Percentiles rank a stretch among this genome's conserved stretches.
These are phyloP conservation scores for Thalassaphorura encarpata DNA, from an alignment of 1,140 invertebrate species.

Conservation along the genomic window DNA sequence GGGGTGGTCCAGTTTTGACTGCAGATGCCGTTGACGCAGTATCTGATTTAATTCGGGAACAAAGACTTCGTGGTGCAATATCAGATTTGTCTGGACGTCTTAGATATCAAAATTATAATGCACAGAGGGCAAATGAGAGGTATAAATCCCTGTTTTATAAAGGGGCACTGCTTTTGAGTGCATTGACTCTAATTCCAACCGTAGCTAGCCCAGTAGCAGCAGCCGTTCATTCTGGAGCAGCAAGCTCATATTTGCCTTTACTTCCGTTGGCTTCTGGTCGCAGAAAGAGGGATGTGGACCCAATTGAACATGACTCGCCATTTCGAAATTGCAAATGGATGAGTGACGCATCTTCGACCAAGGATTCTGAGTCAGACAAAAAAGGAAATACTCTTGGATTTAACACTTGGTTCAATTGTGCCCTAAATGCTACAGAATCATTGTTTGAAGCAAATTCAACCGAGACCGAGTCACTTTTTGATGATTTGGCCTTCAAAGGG, in stretches of 20 bases:
- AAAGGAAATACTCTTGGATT: too few species aligned
- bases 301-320: neutral
- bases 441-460: neutral
- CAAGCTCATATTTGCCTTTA: slow-evolving; percentile 8
- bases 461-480: slow-evolving; percentile 3
- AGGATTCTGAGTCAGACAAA: too few species aligned
- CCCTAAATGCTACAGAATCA: neutral
- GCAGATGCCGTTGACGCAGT: slow-evolving; percentile 8
- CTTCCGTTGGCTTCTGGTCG: slow-evolving; percentile 13
- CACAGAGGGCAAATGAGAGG: slow-evolving; percentile 17
- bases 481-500: slow-evolving; percentile 8
- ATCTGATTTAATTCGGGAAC: slow-evolving; percentile 20
- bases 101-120: slow-evolving; percentile 10
- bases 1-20: neutral
- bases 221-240: slow-evolving; percentile 8
- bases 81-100: slow-evolving; percentile 18
- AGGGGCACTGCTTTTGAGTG: slow-evolving; percentile 24
- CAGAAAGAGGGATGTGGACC: slow-evolving; percentile 4
- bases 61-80: slow-evolving; percentile 17
- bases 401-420: neutral
- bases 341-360: neutral
- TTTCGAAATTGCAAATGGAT: neutral
- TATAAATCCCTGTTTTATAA: slow-evolving; percentile 24
- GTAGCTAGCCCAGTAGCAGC: slow-evolving; percentile 18
- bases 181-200: slow-evolving; percentile 19